Evolutionary conservation across 2,797 vertebrate genomes (phyloP), one percentile per base, ranked within the genome.

Genomic region (Eleutherodactylus coqui): DNA sequence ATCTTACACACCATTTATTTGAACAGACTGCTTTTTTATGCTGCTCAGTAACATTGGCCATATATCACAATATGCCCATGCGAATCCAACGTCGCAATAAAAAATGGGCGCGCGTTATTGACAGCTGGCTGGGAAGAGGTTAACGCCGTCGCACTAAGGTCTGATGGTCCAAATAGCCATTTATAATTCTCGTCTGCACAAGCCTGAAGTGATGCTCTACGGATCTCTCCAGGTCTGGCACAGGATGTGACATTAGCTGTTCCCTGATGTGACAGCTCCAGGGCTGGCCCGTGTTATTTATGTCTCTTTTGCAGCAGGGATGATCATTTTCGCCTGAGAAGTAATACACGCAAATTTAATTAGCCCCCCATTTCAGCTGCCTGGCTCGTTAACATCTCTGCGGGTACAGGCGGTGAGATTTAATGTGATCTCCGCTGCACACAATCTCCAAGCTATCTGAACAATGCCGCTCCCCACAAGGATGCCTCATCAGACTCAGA

Each of bases 291-390:
- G 43, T 67, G 77, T 87, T 85, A 87, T 87, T 87, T 87, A 87
- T 87, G 86, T 81, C 86, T 87, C 86, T 85, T 76, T 84, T 87
- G 81, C 86, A 87, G 86, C 86, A 87, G 86, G 86, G 86, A 87
- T 87, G 86, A 87, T 87, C 86, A 76, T 87, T 87, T 87, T 84
- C 86, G 76, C 69, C 64, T 67, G 36, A 80, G 76, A 67, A 51
- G 43, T 70, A 47, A 53, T 27, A 16, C 53, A 72, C 49, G 75
- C 60, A 67, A 83, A 83, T 64, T 85, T 88, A 72, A 69, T 79
- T 58, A 64, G 75, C 24, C 64, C 49, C 72, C 3, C 79, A 86
- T 64, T 67, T 79, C 79, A 53, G 41, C 67, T 89, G 38, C 24
- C 86, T 75, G 69, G 86, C 81, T 67, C 80, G 7, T 62, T 64